Evolutionary conservation across 2,113 vertebrate genomes (phyloP).

Genomic region (Callopanchax toddi): DNA sequence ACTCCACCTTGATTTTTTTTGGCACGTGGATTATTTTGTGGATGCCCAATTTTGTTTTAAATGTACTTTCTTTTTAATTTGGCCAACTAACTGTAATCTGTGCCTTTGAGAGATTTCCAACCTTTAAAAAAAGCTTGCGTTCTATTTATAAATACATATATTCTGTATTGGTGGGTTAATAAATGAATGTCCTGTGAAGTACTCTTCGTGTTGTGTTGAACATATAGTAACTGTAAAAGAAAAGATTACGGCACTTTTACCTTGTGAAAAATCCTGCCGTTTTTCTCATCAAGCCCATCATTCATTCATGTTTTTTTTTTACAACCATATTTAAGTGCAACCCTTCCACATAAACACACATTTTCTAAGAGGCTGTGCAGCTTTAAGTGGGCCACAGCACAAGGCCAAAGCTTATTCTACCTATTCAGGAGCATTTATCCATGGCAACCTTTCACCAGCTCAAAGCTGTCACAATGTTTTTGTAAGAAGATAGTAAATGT

Average conservation of each 20-base stretch:
- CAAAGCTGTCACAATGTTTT: constrained; percentile 27
- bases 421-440: constrained; percentile 25
- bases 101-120: constrained; percentile 69
- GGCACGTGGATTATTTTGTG: constrained; percentile 20
- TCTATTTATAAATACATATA: constrained; percentile 39
- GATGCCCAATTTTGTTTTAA: constrained; percentile 44
- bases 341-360: background rate
- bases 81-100: constrained; percentile 56
- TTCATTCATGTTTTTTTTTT: constrained; percentile 15
- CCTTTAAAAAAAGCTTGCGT: constrained; percentile 31
- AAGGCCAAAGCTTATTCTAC: constrained; percentile 37
- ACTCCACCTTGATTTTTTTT: constrained; percentile 13
- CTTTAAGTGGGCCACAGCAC: constrained; percentile 6
- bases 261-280: constrained; percentile 14
- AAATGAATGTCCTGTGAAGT: constrained; percentile 63
- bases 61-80: constrained; percentile 33
- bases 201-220: constrained; percentile 44
- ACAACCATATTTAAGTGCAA: background rate
- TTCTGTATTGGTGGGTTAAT: constrained; percentile 58
- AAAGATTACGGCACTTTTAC: constrained; percentile 11
- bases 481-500: constrained; percentile 33
- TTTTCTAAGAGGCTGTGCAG: constrained; percentile 3
- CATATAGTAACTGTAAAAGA: constrained; percentile 22
- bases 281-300: background rate
- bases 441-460: constrained; percentile 34